phyloP scores from a whole-genome alignment of 2,113 vertebrate genomes.

The Phaethon lepturus region DNA sequence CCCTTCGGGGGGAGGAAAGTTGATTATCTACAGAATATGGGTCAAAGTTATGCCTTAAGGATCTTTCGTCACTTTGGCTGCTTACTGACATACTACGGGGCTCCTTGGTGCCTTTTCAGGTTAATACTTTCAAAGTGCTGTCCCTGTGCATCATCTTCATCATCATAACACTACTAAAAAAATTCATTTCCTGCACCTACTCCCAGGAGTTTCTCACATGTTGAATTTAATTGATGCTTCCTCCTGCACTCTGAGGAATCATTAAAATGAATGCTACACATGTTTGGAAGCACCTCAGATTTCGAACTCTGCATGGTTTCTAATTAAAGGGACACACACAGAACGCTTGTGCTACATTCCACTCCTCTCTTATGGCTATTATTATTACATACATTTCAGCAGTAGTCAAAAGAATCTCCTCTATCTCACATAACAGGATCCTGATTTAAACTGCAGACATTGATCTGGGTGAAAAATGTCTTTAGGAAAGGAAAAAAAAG shows the following conservation, averaged over 20 bases:
- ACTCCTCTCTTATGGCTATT: conserved; percentile 21
- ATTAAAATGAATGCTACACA: conserved; percentile 51
- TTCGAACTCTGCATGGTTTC: conserved; percentile 57
- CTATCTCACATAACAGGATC: conserved; percentile 21
- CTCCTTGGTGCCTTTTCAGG: conserved; percentile 28
- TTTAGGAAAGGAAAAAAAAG: conserved; percentile 1
- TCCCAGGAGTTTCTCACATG: conserved; percentile 38
- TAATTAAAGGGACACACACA: conserved; percentile 58
- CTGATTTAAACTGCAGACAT: conserved; percentile 12
- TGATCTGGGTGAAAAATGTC: conserved; percentile 45
- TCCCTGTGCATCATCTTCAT: conserved; percentile 13
- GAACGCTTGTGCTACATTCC: conserved; percentile 37
- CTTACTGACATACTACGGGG: not conserved
- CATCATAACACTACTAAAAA: conserved; percentile 1
- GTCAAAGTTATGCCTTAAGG: conserved; percentile 66
- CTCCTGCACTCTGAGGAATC: conserved; percentile 33
- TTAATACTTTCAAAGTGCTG: conserved; percentile 40
- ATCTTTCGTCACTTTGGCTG: not conserved
- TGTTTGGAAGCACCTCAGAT: conserved; percentile 48
- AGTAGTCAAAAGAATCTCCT: conserved; percentile 37
- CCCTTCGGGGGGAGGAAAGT: conserved; percentile 38
- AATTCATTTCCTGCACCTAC: conserved; percentile 37
- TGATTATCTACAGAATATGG: conserved; percentile 66
- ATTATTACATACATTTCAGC: conserved; percentile 43
- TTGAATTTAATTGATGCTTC: conserved; percentile 56